Evolutionary conservation across 2,888 invertebrate genomes (phyloP), one percentile per base, ranked within the genome.

Genomic region (Prosapia bicincta): DNA sequence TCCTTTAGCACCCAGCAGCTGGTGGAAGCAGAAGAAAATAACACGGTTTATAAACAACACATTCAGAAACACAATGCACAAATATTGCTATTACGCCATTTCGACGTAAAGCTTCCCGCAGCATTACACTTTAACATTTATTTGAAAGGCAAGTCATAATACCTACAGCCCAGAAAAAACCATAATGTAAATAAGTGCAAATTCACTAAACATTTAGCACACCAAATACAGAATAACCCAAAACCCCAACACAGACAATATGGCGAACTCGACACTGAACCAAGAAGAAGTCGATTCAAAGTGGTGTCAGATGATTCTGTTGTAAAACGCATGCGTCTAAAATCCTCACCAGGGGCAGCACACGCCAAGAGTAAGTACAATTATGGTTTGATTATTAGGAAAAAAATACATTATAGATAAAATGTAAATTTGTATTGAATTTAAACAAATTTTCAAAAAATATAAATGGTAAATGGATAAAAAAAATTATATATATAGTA

Each of bases 1-100:
- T 73, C 73, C 73, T 73, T 73, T 73, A 73, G 73, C 73, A 73
- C 73, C 68, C 26, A 66, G 68, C 73, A 73, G 73, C 67, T 67
- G 73, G 73, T 73, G 28, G 54, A 54, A 54, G 73, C 73, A 68
- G 73, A 73, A 43, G 68, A 24, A 73, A 73, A 73, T 68, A 26
- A 69, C 38, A 73, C 43, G 30, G 73, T 68, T 68, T 73, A 73
- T 73, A 73, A 73, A 73, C 73, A 73, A 73, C 73, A 73, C 73
- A 68, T 68, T 68, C 26, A 68, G 73, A 26, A 68, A 73, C 73
- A 73, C 73, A 73, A 73, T 73, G 43, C 73, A 73, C 73, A 68
- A 68, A 73, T 43, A 30, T 67, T 73, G 73, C 73, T 73, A 26
- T 73, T 73, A 73, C 73, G 73, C 73, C 73, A 68, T 73, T 24